These are phyloP conservation scores for Acanthosepion pharaonis DNA, from an alignment of 2,888 invertebrate species.

Conservation along the genomic window DNA sequence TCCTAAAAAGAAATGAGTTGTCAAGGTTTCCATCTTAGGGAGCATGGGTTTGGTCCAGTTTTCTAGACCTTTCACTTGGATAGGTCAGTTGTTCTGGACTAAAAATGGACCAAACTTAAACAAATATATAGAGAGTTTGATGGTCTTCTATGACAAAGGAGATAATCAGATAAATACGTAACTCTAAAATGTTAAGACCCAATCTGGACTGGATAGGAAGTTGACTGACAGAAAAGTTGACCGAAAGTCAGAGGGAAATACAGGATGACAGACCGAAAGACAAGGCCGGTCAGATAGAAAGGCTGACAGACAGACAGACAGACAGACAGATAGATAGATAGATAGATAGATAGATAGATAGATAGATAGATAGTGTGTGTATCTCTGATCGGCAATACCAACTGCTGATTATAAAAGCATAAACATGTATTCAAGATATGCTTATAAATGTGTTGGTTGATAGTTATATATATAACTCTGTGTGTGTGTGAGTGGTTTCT, in stretches of 20 bases:
- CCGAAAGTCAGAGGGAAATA: background rate
- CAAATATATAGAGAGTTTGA: background rate
- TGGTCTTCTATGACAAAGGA: background rate
- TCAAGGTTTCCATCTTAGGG: background rate
- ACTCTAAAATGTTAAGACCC: slow-evolving; percentile 16
- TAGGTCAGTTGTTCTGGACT: background rate
- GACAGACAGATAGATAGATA: background rate
- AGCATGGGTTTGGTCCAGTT: background rate
- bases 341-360: background rate
- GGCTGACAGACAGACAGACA: too few species aligned
- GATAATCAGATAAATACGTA: slow-evolving; percentile 21
- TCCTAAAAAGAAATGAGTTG: background rate
- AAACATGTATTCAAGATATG: too few species aligned
- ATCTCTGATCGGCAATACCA: too few species aligned
- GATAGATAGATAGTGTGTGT: background rate
- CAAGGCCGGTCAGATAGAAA: background rate
- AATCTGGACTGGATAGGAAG: background rate
- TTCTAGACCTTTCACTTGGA: background rate
- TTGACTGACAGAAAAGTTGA: slow-evolving; percentile 8
- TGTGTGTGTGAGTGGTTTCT: too few species aligned
- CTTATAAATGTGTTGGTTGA: too few species aligned
- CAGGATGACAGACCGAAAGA: background rate
- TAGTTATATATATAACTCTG: too few species aligned
- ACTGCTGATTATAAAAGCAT: too few species aligned
- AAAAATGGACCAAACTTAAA: background rate